Percentiles rank a stretch among this genome's conserved stretches.
phyloP scores from a whole-genome alignment of 2,797 vertebrate species.

The Rallus crepitans region DNA sequence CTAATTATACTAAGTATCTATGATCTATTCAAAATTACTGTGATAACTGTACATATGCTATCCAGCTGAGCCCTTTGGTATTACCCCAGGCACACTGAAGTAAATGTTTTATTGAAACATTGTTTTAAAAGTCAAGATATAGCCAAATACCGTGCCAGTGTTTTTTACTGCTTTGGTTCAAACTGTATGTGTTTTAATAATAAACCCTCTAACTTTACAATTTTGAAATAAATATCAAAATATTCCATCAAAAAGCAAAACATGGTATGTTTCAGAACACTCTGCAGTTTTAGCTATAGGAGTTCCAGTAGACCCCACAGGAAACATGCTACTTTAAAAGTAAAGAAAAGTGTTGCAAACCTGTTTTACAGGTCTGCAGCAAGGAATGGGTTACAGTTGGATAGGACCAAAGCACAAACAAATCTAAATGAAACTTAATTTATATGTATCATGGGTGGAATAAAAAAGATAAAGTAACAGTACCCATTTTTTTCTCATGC shows the following conservation, averaged over 20 bases:
- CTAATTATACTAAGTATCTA: background rate
- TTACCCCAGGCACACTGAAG: background rate
- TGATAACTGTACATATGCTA: background rate
- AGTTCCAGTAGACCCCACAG: background rate
- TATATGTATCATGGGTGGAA: background rate
- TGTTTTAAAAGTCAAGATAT: background rate
- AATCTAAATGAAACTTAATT: constrained; percentile 46
- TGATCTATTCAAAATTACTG: background rate
- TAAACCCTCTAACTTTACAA: background rate
- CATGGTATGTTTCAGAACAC: background rate
- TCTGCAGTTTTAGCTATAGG: background rate
- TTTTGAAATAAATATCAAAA: background rate
- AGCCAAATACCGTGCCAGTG: background rate
- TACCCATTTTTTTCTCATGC: background rate
- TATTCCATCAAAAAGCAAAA: constrained; percentile 1
- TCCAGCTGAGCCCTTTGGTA: background rate
- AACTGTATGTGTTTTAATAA: background rate
- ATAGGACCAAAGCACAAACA: constrained; percentile 5
- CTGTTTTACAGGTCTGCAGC: background rate
- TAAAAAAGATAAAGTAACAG: constrained; percentile 26
- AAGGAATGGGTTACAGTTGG: background rate
- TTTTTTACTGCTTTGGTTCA: background rate
- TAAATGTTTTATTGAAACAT: background rate
- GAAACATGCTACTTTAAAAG: background rate
- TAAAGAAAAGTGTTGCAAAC: background rate